These are phyloP conservation scores for Acleris cristana DNA, from an alignment of 2,888 invertebrate species.

Conservation along the genomic window DNA sequence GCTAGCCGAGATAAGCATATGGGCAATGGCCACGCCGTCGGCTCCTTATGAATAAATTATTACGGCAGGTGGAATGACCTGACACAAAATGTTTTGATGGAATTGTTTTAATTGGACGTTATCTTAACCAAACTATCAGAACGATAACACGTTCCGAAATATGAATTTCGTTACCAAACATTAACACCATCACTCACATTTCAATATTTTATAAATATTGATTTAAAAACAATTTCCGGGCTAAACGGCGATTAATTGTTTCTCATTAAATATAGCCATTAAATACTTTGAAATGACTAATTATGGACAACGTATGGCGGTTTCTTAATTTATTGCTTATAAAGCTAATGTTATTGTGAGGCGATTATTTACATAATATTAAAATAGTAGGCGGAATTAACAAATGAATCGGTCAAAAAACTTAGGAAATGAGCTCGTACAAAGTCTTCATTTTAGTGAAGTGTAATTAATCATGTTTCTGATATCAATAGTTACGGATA, in stretches of 20 bases:
- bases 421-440: too few species aligned
- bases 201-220: conserved; percentile 57
- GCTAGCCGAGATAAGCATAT: conserved; percentile 45
- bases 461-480: too few species aligned
- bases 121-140: conserved; percentile 72
- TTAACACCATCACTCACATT: conserved; percentile 71
- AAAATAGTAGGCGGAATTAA: conserved; percentile 1
- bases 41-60: conserved; percentile 81
- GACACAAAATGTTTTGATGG: conserved; percentile 83
- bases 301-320: conserved; percentile 21
- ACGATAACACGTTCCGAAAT: conserved; percentile 71
- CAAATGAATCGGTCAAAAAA: too few species aligned
- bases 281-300: conserved; percentile 30
- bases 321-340: conserved; percentile 14
- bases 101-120: conserved; percentile 83
- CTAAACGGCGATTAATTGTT: conserved; percentile 55
- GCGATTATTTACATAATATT: conserved; percentile 9
- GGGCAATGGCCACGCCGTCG: conserved; percentile 54
- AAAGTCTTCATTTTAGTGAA: too few species aligned
- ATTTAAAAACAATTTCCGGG: conserved; percentile 69
- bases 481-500: too few species aligned
- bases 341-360: conserved; percentile 7
- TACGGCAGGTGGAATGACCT: conserved; percentile 82
- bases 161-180: conserved; percentile 72
- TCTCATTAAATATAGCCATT: conserved; percentile 47